Base-by-base conservation (phyloP, 2,888 invertebrate genomes). In the Metellina segmentata region DNA sequence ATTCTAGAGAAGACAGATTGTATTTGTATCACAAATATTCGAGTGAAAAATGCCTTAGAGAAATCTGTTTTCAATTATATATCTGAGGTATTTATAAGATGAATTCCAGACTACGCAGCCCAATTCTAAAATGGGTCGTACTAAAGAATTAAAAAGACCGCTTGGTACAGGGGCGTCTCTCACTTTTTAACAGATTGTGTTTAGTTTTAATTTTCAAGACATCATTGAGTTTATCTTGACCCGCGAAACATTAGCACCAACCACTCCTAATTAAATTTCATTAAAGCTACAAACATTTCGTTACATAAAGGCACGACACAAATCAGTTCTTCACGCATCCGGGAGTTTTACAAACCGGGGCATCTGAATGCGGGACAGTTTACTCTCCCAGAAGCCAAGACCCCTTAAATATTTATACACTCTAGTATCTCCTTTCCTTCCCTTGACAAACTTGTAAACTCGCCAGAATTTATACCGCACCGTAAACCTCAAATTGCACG, bases 401-500 rank as follows among this genome's bases (percentile, higher is more conserved):
- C 75, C 69, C 61, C 61, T 61, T 61, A 61, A 61, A 61, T 61
- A 61, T 61, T 61, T 61, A 61, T 61, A 16, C 61, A 5, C 61
- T 16, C 19, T 48, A 74, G 48, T 53, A 72, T 52, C 72, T 85
- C 85, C 85, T 74, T 81, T 19, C 77, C 69, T n/a, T 70, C 16
- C 11, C 16, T 70, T 16, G 75, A 85, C 75, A 52, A 48, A 74
- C 52, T 52, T 13, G 53, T 34, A n/a, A 8, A 20, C 82, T 82
- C 71, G 75, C 51, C 72, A 81, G 70, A 82, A 82, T 82, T 71
- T 71, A 82, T 71, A 52, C 82, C n/a, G 13, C 13, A 11, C 11
- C 61, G 7, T 61, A 61, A 61, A 61, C 61, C 61, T 61, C 61
- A 16, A 16, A 16, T 16, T 61, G 11, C 61, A 61, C 61, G 61